A percentile compares a stretch with the other conserved stretches of the same genome.
phyloP scores from a whole-genome alignment of 2,888 invertebrate species.

The Tineola bisselliella region DNA sequence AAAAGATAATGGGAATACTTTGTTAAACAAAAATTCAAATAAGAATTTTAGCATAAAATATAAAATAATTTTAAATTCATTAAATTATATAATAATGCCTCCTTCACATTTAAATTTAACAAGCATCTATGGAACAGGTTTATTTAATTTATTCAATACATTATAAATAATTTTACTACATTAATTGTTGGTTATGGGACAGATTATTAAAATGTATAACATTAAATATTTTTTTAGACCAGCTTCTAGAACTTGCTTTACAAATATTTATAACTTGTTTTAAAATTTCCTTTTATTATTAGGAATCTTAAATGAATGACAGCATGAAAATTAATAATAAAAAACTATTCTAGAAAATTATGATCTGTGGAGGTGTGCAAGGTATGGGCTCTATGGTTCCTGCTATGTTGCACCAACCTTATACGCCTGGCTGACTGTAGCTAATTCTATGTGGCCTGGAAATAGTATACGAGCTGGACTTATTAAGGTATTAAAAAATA shows the following conservation, averaged over 20 bases:
- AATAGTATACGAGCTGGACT: slow-evolving; percentile 74
- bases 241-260: too few relatives aligned
- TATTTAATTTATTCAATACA: background rate
- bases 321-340: background rate
- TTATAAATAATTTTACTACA: too few relatives aligned
- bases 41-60: too few relatives aligned
- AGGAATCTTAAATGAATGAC: too few relatives aligned
- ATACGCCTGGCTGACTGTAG: slow-evolving; percentile 81
- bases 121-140: background rate
- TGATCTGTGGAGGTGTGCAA: slow-evolving; percentile 74
- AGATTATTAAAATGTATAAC: too few relatives aligned
- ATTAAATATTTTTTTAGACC: too few relatives aligned
- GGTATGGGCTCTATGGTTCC: slow-evolving; percentile 83
- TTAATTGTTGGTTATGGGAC: too few relatives aligned
- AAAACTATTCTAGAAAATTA: slow-evolving; percentile 51
- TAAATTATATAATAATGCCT: background rate
- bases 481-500: slow-evolving; percentile 68
- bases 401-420: slow-evolving; percentile 84
- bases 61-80: background rate
- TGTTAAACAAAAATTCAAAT: too few relatives aligned
- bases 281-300: too few relatives aligned
- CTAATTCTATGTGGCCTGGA: slow-evolving; percentile 80
- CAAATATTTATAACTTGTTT: too few relatives aligned
- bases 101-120: background rate
- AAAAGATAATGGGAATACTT: too few relatives aligned